Base-by-base conservation (phyloP, 2,888 invertebrate species). In the Pterostichus madidus region DNA sequence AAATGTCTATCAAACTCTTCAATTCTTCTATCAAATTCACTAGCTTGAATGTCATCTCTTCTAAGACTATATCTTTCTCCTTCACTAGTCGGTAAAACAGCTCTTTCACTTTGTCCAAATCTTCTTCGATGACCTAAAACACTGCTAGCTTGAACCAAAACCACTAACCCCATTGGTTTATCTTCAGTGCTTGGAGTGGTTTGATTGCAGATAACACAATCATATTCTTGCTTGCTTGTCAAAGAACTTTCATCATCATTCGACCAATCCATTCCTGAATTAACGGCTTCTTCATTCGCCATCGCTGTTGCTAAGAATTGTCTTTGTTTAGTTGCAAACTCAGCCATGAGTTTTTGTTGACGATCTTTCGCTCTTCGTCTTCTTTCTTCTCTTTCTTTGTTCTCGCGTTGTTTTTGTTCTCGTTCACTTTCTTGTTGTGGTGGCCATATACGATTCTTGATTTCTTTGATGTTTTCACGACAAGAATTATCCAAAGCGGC, bases 171-270 rank as follows among this genome's bases (percentile, higher is more conserved):
- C 89, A 99, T 95, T 0, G 96, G 96, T 88, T 95, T 94, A 11
- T 95, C 93, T 85, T 95, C 94, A 0, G 95, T 95, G 87, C 97
- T 96, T 17, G 97, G 94, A 46, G 96, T 94, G 84, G 96, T 96
- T 88, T 96, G 96, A 91, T 96, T 97, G 90, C 99, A 99, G 86
- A 99, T 99, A 84, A 97, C 98, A 91, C 99, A 99, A 90, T 98
- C 96, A 90, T 97, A 98, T 89, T 96, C 96, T 84, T 93, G 92
- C 84, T 92, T 92, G 80, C 88, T 89, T 86, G 93, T 92, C 85
- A 93, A 10, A 59, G 77, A 56, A 56, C 17, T 56, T 11, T 53
- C 53, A 11, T 53, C 77, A n/a, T 32, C 35, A 56, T 77, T 56
- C 32, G 10, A 13, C 91, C 94, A 94, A 86, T 94, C 94, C 93